Evolutionary conservation across 2,888 invertebrate species (phyloP), one percentile per base, ranked within the genome.

Genomic region (Caenorhabditis sp.): DNA sequence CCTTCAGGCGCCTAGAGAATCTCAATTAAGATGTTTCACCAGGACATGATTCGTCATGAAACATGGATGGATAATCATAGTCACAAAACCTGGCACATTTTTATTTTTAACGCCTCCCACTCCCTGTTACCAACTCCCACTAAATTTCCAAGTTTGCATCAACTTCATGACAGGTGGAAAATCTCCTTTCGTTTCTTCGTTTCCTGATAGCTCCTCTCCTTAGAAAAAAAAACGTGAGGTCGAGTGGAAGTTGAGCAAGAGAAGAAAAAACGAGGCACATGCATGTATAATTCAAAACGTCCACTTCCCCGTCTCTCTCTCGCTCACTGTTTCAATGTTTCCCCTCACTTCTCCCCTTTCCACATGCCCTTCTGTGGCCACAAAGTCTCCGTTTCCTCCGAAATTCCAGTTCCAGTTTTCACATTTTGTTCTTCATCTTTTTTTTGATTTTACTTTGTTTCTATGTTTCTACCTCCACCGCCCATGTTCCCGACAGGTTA

Each of bases 391-490:
- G 35, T 44, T 55, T 67, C 32, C 18, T 28, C 47, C 28, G 13
- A 22, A 47, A 6, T 32, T 9, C 32, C 4, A 32, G n/a, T 64
- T 28, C 40, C 40, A 40, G 40, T 40, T 40, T 44, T 32, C 28
- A 32, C 65, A 2, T 44, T 50, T 61, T 32, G 9, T 47, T 53
- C 22, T 61, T 24, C 37, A 47, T 58, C 53, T 64, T 67, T 64
- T 67, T n/a, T 60, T 56, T 64, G 40, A 50, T 50, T 58, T 64
- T 67, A 22, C 67, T 56, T 64, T 55, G 56, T 50, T 58, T 44
- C 40, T 70, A 61, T 62, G 70, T 68, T 32, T 67, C 60, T 28
- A 18, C 69, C n/a, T n/a, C n/a, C n/a, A n/a, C n/a, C n/a, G n/a
- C n/a, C n/a, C n/a, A n/a, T n/a, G n/a, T n/a, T n/a, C n/a, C n/a